These are phyloP conservation scores for Cremastinae sp. DNA, from an alignment of 2,888 invertebrate species.

Conservation along the genomic window DNA sequence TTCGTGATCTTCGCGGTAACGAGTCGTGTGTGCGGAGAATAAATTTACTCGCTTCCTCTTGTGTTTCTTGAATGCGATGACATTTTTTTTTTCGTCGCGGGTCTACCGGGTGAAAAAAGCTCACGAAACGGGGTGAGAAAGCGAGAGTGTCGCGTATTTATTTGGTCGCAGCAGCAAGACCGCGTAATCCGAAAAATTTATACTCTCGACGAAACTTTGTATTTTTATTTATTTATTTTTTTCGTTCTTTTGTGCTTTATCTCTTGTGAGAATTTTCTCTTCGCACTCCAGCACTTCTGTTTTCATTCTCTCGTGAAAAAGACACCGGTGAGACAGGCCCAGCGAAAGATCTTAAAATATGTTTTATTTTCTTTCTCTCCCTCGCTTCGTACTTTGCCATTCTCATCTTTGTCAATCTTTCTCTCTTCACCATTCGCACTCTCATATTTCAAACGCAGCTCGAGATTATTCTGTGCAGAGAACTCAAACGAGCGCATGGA, in stretches of 20 bases:
- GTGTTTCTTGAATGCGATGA: background rate
- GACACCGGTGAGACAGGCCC: constrained; percentile 43
- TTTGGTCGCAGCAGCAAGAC: constrained; percentile 64
- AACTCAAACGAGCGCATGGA: constrained; percentile 17
- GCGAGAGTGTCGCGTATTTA: constrained; percentile 63
- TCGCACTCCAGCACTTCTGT: constrained; percentile 49
- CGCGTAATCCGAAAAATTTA: constrained; percentile 66
- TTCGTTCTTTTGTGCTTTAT: constrained; percentile 9
- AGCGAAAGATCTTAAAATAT: constrained; percentile 45
- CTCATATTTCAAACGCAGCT: constrained; percentile 29
- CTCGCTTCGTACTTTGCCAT: constrained; percentile 5
- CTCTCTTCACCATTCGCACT: background rate
- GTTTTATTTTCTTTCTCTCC: constrained; percentile 22
- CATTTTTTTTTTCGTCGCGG: constrained; percentile 15
- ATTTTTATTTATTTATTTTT: no score
- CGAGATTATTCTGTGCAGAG: constrained; percentile 48
- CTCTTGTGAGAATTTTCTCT: constrained; percentile 54
- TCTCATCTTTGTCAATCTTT: background rate
- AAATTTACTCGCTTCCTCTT: constrained; percentile 34
- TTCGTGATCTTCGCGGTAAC: constrained; percentile 44
- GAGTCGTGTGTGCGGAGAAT: constrained; percentile 48
- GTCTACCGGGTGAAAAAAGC: constrained; percentile 8
- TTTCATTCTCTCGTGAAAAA: constrained; percentile 38
- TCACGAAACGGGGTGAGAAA: constrained; percentile 13
- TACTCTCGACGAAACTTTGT: constrained; percentile 59